Evolutionary conservation across 2,113 vertebrate genomes (phyloP), one percentile per base, ranked within the genome.

Genomic region (Myrmecophaga tridactyla): DNA sequence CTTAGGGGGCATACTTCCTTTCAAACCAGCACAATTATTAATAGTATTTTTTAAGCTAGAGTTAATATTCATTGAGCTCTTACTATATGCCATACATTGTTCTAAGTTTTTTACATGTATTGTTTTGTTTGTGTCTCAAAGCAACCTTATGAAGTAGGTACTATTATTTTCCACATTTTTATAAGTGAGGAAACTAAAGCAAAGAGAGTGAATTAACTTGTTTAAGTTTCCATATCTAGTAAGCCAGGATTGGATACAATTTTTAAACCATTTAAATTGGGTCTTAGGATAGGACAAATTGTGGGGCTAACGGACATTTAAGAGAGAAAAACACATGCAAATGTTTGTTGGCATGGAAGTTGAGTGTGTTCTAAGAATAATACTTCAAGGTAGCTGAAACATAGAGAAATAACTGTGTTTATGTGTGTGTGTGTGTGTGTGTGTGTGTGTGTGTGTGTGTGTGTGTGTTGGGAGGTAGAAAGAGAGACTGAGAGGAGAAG

Each of bases 181-280:
- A 58, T 27, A 80, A 80, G 60, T 36, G 13, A 80, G 41, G 60
- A 86, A 76, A 58, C 58, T 85, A 65, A 85, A 96, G 76, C 14
- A 82, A 87, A 85, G 29, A 80, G 23, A 48, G 46, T 48, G 7
- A 48, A 11, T 9, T 48, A 48, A 48, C 46, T 48, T 48, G 46
- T 48, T 11, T 11, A 48, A 48, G 46, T 7, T 48, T 43, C 76
- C 27, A 62, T 10, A 75, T 77, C 76, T 70, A 65, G 31, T 62
- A 90, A 96, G 18, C 60, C 60, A 86, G 62, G 31, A 53, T 48
- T 92, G 27, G 81, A 89, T 23, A 29, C 41, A 53, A 18, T 21
- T 86, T 90, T 94, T 82, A 90, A 86, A 21, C 31, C 63, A 60
- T 90, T 78, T 93, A 58, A 95, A 87, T 70, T 88, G 36, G 25